Base-by-base conservation (phyloP, 2,113 vertebrate species). In the Piprites chloris region DNA sequence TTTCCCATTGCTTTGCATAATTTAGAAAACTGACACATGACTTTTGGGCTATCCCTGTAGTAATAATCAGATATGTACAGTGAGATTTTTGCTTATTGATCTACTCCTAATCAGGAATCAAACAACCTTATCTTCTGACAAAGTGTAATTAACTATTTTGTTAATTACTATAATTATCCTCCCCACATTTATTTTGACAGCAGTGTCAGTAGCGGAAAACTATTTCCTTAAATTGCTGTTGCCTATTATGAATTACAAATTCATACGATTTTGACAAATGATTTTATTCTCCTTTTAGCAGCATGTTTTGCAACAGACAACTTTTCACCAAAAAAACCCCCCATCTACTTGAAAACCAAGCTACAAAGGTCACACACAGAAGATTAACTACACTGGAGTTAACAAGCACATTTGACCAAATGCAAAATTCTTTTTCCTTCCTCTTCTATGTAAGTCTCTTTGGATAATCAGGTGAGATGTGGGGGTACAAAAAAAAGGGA, bases 151-250 rank as follows among this genome's bases (percentile, higher is more conserved):
- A 98, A 97, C 91, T 96, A 79, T 97, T 98, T 97, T 95, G 92
- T 97, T 98, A 98, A 98, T 98, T 97, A 95, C 97, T 96, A 75
- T 97, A 96, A 98, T 98, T 97, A 97, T 95, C 90, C 85, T 93
- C 52, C 95, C 69, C 69, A 97, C 67, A 90, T 97, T 97, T 98
- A 98, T 98, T 98, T 98, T 97, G 93, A 97, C 91, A 97, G 93
- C 77, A 90, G 46, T 92, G 95, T 97, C 96, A 97, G 91, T 71
- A 94, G 94, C 93, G 92, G 91, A 97, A 98, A 97, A 96, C 90
- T 96, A 95, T 96, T 96, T 97, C 93, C 86, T 97, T 94, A 93
- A 96, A 97, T 97, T 97, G 93, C 96, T 97, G 83, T 95, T 97
- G 92, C 86, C 53, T 96, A 95, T 97, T 97, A 97, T 93, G 94